phyloP scores from a whole-genome alignment of 2,113 vertebrate species.

The Mionectes macconnelli region DNA sequence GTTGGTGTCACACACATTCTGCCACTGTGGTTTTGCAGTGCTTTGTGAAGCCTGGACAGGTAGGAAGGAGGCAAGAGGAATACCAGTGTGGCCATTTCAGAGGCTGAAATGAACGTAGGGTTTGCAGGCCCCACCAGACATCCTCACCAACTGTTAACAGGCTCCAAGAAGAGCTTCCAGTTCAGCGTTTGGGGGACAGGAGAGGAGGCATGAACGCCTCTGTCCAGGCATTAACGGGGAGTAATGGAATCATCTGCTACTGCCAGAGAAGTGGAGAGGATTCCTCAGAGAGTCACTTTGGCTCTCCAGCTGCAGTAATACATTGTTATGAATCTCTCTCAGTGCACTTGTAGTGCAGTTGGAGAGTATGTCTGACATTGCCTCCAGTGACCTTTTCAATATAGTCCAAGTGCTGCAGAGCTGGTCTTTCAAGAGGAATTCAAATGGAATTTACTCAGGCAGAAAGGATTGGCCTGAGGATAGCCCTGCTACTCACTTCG shows the following conservation, averaged over 20 bases:
- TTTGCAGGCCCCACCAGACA: neutral
- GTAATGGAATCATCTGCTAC: neutral
- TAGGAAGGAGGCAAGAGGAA: neutral
- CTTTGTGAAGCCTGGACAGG: neutral
- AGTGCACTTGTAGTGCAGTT: slow-evolving; percentile 57
- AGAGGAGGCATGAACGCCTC: neutral
- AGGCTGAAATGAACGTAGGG: neutral
- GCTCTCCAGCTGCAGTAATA: slow-evolving; percentile 32
- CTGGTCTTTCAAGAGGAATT: slow-evolving; percentile 71
- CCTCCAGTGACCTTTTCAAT: slow-evolving; percentile 75
- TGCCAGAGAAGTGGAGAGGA: neutral
- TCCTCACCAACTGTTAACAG: neutral
- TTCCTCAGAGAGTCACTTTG: neutral
- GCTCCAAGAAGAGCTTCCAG: slow-evolving; percentile 36
- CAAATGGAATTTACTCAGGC: slow-evolving; percentile 71
- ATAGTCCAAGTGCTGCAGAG: slow-evolving; percentile 51
- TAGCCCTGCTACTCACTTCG: slow-evolving; percentile 46
- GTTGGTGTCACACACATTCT: neutral
- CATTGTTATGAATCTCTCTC: slow-evolving; percentile 50
- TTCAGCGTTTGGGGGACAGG: neutral
- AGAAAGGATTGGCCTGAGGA: slow-evolving; percentile 69
- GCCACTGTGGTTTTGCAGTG: neutral
- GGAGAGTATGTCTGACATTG: slow-evolving; percentile 70
- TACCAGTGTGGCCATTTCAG: neutral
- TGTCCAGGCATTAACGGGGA: neutral